Evolutionary conservation across 2,797 vertebrate genomes (phyloP).

Genomic region (Lycodopsis pacificus): DNA sequence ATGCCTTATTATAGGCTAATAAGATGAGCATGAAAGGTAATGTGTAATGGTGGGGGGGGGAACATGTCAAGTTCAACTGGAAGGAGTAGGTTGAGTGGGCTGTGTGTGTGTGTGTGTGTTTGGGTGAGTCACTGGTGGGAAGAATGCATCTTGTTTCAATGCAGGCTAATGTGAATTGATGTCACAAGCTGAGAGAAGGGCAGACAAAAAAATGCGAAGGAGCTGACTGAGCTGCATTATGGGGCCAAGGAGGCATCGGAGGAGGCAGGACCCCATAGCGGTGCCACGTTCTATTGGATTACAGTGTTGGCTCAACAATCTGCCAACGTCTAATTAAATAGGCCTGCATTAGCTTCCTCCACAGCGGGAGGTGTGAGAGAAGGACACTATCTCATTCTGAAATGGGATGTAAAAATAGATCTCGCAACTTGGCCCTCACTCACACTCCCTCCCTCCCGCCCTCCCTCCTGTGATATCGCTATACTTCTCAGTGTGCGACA

Average conservation of each 20-base stretch:
- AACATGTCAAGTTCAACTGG: constrained; percentile 73
- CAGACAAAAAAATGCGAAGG: constrained; percentile 76
- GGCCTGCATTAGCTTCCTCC: constrained; percentile 80
- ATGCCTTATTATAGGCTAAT: constrained; percentile 72
- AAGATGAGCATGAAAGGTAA: constrained; percentile 70
- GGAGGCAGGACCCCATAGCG: constrained; percentile 77
- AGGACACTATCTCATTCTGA: constrained; percentile 82
- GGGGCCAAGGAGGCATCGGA: constrained; percentile 72
- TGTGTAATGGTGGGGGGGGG: constrained; percentile 66
- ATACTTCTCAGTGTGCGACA: constrained; percentile 36
- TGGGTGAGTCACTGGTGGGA: constrained; percentile 47
- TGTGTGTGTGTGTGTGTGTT: constrained; percentile 21
- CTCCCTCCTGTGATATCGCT: constrained; percentile 55
- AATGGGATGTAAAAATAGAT: constrained; percentile 85
- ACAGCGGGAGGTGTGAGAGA: constrained; percentile 71
- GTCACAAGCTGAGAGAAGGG: constrained; percentile 77
- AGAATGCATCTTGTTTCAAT: constrained; percentile 72
- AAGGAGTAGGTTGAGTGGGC: constrained; percentile 54
- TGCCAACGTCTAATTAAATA: constrained; percentile 87
- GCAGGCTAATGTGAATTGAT: constrained; percentile 81
- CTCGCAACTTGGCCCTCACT: constrained; percentile 69
- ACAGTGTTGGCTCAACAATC: constrained; percentile 84
- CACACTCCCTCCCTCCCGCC: constrained; percentile 13
- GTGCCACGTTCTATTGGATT: constrained; percentile 83
- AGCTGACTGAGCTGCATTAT: constrained; percentile 79